phyloP scores from a whole-genome alignment of 2,888 invertebrate genomes.

The Agonum fuliginosum region DNA sequence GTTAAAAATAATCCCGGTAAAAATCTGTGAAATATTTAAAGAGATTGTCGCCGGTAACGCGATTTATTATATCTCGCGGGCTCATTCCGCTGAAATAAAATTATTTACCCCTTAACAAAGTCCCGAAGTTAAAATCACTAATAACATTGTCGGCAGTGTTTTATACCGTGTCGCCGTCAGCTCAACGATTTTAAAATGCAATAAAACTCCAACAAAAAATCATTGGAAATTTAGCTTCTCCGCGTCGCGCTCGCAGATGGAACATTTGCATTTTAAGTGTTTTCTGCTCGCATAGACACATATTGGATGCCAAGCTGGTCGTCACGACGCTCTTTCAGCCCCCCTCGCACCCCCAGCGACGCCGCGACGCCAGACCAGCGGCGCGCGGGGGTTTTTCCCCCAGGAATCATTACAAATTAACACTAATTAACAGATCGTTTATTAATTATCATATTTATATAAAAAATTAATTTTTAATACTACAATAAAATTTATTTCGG shows the following conservation, averaged over 20 bases:
- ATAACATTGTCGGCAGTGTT: constrained; percentile 47
- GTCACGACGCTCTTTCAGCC: constrained; percentile 20
- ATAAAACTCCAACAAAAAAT: constrained; percentile 57
- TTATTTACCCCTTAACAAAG: constrained; percentile 29
- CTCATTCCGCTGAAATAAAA: constrained; percentile 1
- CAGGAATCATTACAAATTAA: too few species aligned
- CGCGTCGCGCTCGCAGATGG: constrained; percentile 65
- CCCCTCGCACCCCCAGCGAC: neutral
- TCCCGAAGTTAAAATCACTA: constrained; percentile 41
- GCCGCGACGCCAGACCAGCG: neutral
- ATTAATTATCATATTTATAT: too few species aligned
- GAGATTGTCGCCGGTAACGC: too few species aligned
- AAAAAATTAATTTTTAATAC: too few species aligned
- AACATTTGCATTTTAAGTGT: constrained; percentile 73
- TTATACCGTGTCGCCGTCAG: constrained; percentile 27
- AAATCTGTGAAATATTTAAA: neutral
- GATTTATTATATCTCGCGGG: neutral
- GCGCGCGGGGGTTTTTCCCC: too few species aligned
- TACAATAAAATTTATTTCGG: too few species aligned
- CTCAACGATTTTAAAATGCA: constrained; percentile 51
- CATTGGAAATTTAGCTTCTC: constrained; percentile 56
- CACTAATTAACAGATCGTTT: too few species aligned
- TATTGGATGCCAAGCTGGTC: constrained; percentile 53
- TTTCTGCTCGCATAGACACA: constrained; percentile 70
- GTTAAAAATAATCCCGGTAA: neutral